Evolutionary conservation across 2,888 invertebrate species (phyloP), one percentile per base, ranked within the genome.

Genomic region (Globia sparganii): DNA sequence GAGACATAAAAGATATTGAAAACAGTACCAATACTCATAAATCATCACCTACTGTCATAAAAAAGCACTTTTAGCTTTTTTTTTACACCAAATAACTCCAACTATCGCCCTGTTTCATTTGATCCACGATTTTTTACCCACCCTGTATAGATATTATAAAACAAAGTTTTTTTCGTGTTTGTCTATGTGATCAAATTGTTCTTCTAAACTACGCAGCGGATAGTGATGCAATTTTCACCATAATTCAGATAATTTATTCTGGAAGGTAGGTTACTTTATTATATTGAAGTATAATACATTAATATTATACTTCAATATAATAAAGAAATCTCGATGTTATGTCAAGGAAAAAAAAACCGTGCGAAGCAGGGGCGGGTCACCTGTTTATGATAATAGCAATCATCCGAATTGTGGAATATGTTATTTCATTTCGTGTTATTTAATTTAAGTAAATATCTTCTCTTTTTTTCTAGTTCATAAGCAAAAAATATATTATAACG

Each of bases 381-480:
- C 28, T 15, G 21, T 67, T 34, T 3, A 49, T n/a, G 2, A 25
- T 34, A 49, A 49, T 49, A 25, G 11, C 53, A 25, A n/a, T 53
- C 53, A 11, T 53, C 53, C 11, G 53, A n/a, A n/a, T 53, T 53
- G 25, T 46, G 21, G 46, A 46, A 46, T 21, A 21, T 46, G 18
- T 46, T 6, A 21, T 46, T 21, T 46, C 18, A 18, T 31, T 25
- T 25, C 15, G 15, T 25, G 65, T 66, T 15, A 13, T 66, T 31
- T 66, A 8, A 66, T 8, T 25, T 25, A 49, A 31, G 31, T 18
- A 68, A 18, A 58, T 56, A 66, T 58, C 0, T 67, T 49, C 34
- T 46, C n/a, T 46, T n/a, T 59, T 53, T 58, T 80, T 66, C 43
- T 37, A 31, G 25, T 59, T 71, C 58, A 61, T 72, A 58, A 61